A percentile compares a stretch with the other conserved stretches of the same genome.
Conservation (phyloP, 2,888 invertebrate genomes). For the Amaurobius ferox region DNA sequence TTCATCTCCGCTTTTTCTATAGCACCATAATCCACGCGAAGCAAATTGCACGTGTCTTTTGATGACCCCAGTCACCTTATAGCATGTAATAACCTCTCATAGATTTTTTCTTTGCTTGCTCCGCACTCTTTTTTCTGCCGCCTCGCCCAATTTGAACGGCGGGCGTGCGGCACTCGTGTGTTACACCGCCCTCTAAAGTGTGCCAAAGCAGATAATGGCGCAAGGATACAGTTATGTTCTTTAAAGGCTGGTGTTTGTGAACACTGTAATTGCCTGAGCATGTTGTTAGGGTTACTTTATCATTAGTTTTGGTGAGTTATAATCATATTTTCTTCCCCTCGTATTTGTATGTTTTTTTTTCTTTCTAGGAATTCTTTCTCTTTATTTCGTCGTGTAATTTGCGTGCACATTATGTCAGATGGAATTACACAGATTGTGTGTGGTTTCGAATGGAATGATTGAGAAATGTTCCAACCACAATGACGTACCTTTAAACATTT, state of each 20-base stretch:
- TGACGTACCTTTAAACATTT: too few species aligned
- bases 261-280: constrained; percentile 5
- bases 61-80: not conserved
- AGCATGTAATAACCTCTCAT: not conserved
- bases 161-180: constrained; percentile 48
- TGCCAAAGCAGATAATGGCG: constrained; percentile 28
- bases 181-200: constrained; percentile 57
- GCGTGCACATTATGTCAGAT: too few species aligned
- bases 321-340: not conserved
- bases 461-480: too few species aligned
- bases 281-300: not conserved
- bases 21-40: not conserved
- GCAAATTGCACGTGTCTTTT: not conserved
- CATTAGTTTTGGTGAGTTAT: not conserved
- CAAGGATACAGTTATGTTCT: not conserved
- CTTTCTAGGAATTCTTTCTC: too few species aligned
- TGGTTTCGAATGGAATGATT: too few species aligned
- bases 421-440: too few species aligned
- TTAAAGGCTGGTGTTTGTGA: not conserved
- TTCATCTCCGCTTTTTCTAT: too few species aligned
- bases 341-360: constrained; percentile 28
- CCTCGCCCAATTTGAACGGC: not conserved
- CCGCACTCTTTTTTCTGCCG: not conserved
- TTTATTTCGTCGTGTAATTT: too few species aligned
- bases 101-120: not conserved